Conservation (phyloP, 2,113 vertebrate species). For the Hippolais icterina region DNA sequence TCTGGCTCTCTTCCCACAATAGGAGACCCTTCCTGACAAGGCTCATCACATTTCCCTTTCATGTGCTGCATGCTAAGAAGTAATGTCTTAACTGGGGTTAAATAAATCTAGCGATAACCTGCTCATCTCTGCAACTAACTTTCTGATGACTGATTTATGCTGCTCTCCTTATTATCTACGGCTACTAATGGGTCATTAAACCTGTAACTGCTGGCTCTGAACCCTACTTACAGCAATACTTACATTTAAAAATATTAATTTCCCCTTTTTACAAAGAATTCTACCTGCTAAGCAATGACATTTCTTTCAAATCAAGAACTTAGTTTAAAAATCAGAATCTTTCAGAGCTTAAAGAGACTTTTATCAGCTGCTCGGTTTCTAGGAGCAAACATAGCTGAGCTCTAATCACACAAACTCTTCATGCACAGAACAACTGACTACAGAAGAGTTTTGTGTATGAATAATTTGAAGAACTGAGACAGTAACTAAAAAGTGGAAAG, state of each 20-base stretch:
- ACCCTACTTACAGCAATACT: conserved; percentile 20
- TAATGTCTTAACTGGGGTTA: conserved; percentile 66
- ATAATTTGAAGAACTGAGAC: not conserved
- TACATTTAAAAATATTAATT: conserved; percentile 18
- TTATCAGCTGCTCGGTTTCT: not conserved
- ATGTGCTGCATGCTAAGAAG: conserved; percentile 55
- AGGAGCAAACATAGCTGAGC: not conserved
- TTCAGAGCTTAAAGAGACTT: not conserved
- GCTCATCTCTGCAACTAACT: conserved; percentile 49
- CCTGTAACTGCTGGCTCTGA: conserved; percentile 26
- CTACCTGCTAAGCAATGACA: not conserved
- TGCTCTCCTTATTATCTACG: not conserved
- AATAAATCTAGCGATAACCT: conserved; percentile 63
- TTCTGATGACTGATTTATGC: not conserved
- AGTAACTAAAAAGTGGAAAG: not conserved
- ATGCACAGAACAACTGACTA: not conserved
- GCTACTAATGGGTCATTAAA: conserved; percentile 57
- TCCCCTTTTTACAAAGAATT: not conserved
- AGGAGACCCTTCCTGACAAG: conserved; percentile 57
- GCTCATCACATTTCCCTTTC: conserved; percentile 54
- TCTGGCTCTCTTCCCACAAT: conserved; percentile 39
- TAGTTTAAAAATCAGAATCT: not conserved
- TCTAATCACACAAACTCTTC: not conserved
- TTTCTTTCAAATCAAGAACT: not conserved
- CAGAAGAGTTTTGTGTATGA: not conserved